Conservation (phyloP, 2,888 invertebrate species). For the Eupeodes luniger region DNA sequence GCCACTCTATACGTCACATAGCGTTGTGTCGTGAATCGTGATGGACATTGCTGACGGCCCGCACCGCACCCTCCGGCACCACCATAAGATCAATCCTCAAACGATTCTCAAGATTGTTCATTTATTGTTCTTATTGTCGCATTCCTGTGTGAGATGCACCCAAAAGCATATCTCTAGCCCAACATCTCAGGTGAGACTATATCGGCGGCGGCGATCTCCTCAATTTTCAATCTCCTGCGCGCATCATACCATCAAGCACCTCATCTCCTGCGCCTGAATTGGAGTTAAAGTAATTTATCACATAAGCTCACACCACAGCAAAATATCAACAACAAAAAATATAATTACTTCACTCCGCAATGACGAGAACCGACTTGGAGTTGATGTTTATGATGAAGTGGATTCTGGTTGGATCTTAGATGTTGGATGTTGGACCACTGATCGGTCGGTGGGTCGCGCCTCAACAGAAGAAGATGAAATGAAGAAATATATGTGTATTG, state of each 20-base stretch:
- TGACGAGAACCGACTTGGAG: slow-evolving; percentile 60
- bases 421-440: not conserved
- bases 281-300: slow-evolving; percentile 72
- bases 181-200: slow-evolving; percentile 64
- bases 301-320: slow-evolving; percentile 56
- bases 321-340: slow-evolving; percentile 31
- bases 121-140: slow-evolving; percentile 68
- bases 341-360: slow-evolving; percentile 67
- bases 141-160: slow-evolving; percentile 28
- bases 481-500: slow-evolving; percentile 63
- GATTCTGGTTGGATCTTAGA: slow-evolving; percentile 29
- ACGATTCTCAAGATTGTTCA: slow-evolving; percentile 59
- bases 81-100: slow-evolving; percentile 61
- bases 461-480: slow-evolving; percentile 57
- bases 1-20: slow-evolving; percentile 43
- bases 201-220: slow-evolving; percentile 23
- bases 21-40: not conserved
- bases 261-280: slow-evolving; percentile 41
- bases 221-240: slow-evolving; percentile 51
- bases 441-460: not conserved
- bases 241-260: no score
- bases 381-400: slow-evolving; percentile 59
- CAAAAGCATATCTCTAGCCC: slow-evolving; percentile 12
- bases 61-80: not conserved
- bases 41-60: slow-evolving; percentile 61